Evolutionary conservation across 2,797 vertebrate genomes (phyloP).

Genomic region (Poeciliopsis presidionis): DNA sequence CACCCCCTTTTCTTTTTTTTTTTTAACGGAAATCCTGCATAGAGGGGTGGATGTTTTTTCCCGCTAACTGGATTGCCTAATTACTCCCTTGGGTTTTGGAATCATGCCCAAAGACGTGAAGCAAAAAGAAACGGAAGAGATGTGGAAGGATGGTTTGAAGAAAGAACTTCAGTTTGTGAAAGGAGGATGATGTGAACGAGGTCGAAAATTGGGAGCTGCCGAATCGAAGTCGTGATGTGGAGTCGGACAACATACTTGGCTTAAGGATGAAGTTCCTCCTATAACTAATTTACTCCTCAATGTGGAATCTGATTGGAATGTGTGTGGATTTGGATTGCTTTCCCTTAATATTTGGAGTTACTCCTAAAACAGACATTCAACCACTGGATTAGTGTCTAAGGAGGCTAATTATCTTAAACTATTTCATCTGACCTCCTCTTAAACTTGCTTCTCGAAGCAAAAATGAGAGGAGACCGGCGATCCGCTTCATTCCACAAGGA

Average conservation of each 20-base stretch:
- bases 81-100: conserved; percentile 67
- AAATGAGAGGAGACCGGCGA: conserved; percentile 90
- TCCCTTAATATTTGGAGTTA: conserved; percentile 31
- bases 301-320: conserved; percentile 25
- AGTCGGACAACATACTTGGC: conserved; percentile 29
- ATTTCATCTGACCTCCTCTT: neutral
- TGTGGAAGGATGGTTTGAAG: conserved; percentile 36
- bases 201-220: conserved; percentile 26
- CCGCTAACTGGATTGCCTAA: conserved; percentile 68
- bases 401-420: conserved; percentile 3
- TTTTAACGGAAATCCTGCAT: conserved; percentile 27
- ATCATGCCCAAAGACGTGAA: conserved; percentile 53
- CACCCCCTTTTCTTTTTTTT: conserved; percentile 12
- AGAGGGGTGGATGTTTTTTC: conserved; percentile 62
- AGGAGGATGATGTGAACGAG: conserved; percentile 43
- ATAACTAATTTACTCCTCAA: conserved; percentile 34
- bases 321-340: conserved; percentile 19
- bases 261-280: conserved; percentile 29
- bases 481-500: conserved; percentile 85
- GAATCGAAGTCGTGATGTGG: conserved; percentile 42
- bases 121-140: conserved; percentile 51
- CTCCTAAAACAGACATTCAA: conserved; percentile 13
- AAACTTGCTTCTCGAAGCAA: conserved; percentile 31
- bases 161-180: conserved; percentile 27
- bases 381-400: conserved; percentile 22